phyloP scores from a whole-genome alignment of 1,140 invertebrate species.

The Drosophila nikananu region DNA sequence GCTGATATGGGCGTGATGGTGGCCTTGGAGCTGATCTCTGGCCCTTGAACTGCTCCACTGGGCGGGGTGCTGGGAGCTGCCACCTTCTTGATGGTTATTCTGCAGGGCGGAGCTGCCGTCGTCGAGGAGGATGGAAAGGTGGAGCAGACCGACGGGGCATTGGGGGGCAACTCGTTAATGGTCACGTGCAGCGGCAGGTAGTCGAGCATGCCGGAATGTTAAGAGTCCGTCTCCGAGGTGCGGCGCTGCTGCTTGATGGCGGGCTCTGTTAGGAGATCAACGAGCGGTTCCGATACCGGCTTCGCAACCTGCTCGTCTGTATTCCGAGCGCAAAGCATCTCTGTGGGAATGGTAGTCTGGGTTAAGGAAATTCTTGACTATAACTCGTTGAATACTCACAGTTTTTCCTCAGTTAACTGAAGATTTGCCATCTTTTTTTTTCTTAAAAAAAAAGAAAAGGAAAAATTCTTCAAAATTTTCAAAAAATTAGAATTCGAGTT shows the following conservation, averaged over 20 bases:
- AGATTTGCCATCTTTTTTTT: constrained; percentile 75
- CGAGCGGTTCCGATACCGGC: constrained; percentile 13
- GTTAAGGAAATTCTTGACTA: not conserved
- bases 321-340: constrained; percentile 71
- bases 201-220: constrained; percentile 71
- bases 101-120: constrained; percentile 47
- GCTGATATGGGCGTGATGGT: constrained; percentile 68
- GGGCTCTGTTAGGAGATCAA: constrained; percentile 38
- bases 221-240: constrained; percentile 63
- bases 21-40: constrained; percentile 68
- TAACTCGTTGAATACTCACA: constrained; percentile 49
- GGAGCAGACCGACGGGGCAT: constrained; percentile 4
- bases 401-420: constrained; percentile 73
- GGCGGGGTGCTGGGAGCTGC: constrained; percentile 34
- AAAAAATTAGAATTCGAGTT: no score
- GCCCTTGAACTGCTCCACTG: constrained; percentile 12
- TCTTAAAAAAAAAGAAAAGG: no score
- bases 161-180: constrained; percentile 63
- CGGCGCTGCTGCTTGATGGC: constrained; percentile 53
- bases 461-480: no score
- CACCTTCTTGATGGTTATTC: constrained; percentile 76
- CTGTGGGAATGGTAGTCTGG: constrained; percentile 5
- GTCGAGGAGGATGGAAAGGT: constrained; percentile 14
- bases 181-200: constrained; percentile 69
- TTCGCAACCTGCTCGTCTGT: constrained; percentile 43